phyloP scores from a whole-genome alignment of 2,113 vertebrate species.

The Amia ocellicauda region DNA sequence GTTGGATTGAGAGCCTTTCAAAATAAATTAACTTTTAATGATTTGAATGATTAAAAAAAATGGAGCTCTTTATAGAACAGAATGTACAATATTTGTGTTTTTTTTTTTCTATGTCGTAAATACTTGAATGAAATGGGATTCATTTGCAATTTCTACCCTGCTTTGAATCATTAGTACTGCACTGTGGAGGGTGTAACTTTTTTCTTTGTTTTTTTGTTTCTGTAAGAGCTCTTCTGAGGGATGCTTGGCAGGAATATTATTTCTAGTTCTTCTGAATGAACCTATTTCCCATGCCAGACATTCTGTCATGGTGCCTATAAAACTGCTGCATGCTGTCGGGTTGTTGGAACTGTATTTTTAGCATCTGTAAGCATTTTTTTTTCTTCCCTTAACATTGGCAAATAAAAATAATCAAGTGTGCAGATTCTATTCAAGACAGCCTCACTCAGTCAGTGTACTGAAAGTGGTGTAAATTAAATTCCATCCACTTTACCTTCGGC shows the following conservation, averaged over 20 bases:
- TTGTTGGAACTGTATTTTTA: background rate
- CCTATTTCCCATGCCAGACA: background rate
- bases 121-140: too few species aligned
- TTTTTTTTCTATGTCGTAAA: too few species aligned
- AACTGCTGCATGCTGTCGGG: background rate
- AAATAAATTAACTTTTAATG: too few species aligned
- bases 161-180: too few species aligned
- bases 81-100: too few species aligned
- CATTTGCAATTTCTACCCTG: too few species aligned
- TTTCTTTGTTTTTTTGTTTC: too few species aligned
- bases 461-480: background rate
- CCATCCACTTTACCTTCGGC: background rate
- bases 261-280: background rate
- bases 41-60: too few species aligned
- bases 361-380: slow-evolving; percentile 6
- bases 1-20: background rate
- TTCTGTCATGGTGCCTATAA: background rate
- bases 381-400: background rate
- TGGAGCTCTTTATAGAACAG: too few species aligned
- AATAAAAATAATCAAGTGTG: background rate
- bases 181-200: too few species aligned
- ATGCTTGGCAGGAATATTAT: background rate
- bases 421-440: background rate
- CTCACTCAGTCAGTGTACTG: background rate
- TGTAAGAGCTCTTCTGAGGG: background rate